Evolutionary conservation across 1,140 invertebrate species (phyloP).

Genomic region (Zaprionus ornatus): DNA sequence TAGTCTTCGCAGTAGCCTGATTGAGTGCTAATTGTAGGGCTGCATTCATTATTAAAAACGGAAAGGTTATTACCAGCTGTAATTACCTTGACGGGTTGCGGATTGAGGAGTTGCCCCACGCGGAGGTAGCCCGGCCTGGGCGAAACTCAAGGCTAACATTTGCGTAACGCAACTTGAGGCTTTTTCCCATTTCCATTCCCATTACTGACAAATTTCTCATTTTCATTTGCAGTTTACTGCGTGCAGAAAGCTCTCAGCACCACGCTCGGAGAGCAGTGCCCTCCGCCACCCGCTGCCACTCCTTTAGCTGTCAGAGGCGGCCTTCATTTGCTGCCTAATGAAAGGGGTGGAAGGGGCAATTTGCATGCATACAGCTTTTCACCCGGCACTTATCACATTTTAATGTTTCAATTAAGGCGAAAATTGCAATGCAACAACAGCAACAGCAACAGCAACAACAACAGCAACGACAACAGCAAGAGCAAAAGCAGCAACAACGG

Average conservation of each 20-base stretch:
- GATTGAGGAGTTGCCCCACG: neutral
- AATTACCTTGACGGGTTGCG: neutral
- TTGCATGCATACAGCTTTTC: conserved; percentile 72
- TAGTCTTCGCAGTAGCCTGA: neutral
- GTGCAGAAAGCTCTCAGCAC: neutral
- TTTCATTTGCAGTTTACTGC: neutral
- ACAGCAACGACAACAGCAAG: conserved; percentile 37
- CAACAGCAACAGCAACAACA: conserved; percentile 28
- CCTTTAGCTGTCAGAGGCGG: neutral
- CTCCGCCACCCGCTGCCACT: neutral
- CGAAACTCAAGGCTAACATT: neutral
- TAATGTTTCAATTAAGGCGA: conserved; percentile 83
- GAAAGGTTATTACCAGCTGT: neutral
- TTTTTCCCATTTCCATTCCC: neutral
- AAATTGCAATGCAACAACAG: conserved; percentile 72
- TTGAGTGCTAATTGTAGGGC: neutral
- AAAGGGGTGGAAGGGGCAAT: conserved; percentile 39
- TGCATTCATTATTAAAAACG: neutral
- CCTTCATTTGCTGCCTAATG: conserved; percentile 25
- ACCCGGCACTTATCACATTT: conserved; percentile 83
- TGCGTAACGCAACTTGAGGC: neutral
- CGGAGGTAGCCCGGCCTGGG: neutral
- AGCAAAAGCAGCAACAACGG: conserved; percentile 16
- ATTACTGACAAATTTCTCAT: neutral
- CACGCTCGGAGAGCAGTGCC: neutral